Base-by-base conservation (phyloP, 1,140 invertebrate genomes). In the Epicauta chinensis region DNA sequence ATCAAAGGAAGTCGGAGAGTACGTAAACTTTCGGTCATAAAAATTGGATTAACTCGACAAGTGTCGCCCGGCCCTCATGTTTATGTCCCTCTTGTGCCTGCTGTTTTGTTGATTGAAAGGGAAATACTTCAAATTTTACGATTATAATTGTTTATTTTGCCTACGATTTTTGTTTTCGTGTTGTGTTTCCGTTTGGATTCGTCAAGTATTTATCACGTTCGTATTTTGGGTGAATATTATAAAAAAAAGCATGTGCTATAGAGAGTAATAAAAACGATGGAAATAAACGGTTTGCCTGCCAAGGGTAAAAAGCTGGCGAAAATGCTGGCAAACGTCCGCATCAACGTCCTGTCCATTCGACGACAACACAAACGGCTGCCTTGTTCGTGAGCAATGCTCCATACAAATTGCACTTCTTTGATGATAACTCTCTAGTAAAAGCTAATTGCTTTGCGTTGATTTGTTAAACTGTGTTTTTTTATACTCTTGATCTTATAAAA, bases 391-490 rank as follows among this genome's bases (percentile, higher is more conserved):
- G 55, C 58, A 64, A 66, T 64, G 62, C 48, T 58, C 56, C 60
- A 58, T 64, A 53, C 58, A 62, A 64, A 66, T 64, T 64, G 60
- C 60, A 59, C 60, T 62, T 62, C 64, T 66, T 64, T 66, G 62
- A 66, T 62, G 64, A 66, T 66, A 63, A 60, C 23, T 23, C 23
- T 23, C 23, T 23, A 23, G 23, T 56, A 60, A 58, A 59, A 58
- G 55, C 60, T 64, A 66, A 59, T 55, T 59, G 53, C 53, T 43
- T 10, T 15, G 14, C 16, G 45, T 48, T 48, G 17, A 48, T 34
- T 34, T 34, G 32, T 34, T 23, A 5, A 23, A 23, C 4, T 23
- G 4, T 7, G 23, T 23, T 23, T 7, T 23, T 23, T 23, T 23
- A n/a, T 23, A 23, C 23, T 23, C 23, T n/a, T n/a, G n/a, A 23